Conservation (phyloP, 2,797 vertebrate genomes). For the Myripristis jacobus region DNA sequence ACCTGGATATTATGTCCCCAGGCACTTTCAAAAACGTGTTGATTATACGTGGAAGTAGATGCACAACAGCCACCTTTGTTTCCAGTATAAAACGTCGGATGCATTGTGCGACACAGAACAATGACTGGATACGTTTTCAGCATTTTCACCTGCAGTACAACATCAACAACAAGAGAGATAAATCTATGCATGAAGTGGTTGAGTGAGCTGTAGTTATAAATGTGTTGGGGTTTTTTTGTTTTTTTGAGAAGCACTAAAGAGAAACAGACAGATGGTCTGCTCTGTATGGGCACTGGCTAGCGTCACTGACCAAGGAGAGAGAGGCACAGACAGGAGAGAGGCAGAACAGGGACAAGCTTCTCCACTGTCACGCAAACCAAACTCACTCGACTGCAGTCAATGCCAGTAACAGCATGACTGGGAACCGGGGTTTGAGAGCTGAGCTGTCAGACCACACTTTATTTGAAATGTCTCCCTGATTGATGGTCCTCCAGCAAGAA, state of each 20-base stretch:
- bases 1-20: not conserved
- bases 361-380: constrained; percentile 56
- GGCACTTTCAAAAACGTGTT: constrained; percentile 18
- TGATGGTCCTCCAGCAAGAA: constrained; percentile 65
- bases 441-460: constrained; percentile 58
- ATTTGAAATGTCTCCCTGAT: constrained; percentile 72
- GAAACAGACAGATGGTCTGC: constrained; percentile 80
- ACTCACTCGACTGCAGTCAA: constrained; percentile 59
- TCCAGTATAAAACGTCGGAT: not conserved
- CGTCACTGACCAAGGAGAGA: constrained; percentile 66
- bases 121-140: constrained; percentile 37
- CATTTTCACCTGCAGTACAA: constrained; percentile 42
- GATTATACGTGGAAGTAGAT: constrained; percentile 23
- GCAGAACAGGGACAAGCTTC: constrained; percentile 61
- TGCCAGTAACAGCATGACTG: constrained; percentile 58
- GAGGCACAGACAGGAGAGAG: constrained; percentile 63
- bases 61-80: constrained; percentile 9
- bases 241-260: constrained; percentile 73
- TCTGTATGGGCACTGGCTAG: constrained; percentile 76
- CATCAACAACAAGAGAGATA: constrained; percentile 25
- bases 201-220: constrained; percentile 62
- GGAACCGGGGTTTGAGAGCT: constrained; percentile 48
- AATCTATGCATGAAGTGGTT: constrained; percentile 25
- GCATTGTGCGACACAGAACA: constrained; percentile 1
- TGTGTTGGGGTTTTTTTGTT: constrained; percentile 66